Base-by-base conservation (phyloP, 2,888 invertebrate species). In the Volucella inanis region DNA sequence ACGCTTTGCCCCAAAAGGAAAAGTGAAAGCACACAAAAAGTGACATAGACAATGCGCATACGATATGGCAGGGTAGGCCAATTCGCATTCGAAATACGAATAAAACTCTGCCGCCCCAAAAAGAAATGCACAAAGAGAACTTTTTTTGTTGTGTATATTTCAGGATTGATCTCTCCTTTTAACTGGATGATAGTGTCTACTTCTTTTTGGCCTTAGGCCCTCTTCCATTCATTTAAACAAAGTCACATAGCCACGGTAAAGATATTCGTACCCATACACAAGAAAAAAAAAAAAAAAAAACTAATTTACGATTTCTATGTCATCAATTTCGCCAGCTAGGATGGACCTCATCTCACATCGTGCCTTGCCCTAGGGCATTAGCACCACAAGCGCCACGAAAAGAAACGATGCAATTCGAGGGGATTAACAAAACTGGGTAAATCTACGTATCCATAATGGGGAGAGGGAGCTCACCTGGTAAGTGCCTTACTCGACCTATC, bases 271-370 rank as follows among this genome's bases (percentile, higher is more conserved):
- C 31, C 31, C 31, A 31, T 31, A 31, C 31, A 31, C 11, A 10
- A 31, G 14, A 47, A 45, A 18, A 41, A 64, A 72, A 62, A 47
- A 45, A 18, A 41, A 64, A 72, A 62, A 72, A 47, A 85, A 57
- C 72, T 77, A 72, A 85, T 85, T 81, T 84, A 71, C 65, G 72
- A 55, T 80, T 79, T 85, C 81, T 77, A 80, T 85, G 85, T 81
- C 85, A 81, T 85, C 85, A 72, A 76, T 80, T 79, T 79, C 59
- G 14, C 74, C 64, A 79, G 61, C 59, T 72, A 45, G 18, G 62
- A 77, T 81, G 85, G 81, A 77, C 72, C 41, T 72, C 64, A 61
- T 81, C 50, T 55, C 55, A 50, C 50, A 59, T 85, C 85, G 85
- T 85, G 85, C 57, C 72, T 68, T 52, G 67, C 85, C 76, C 15